Conservation (phyloP, 1,140 invertebrate genomes). For the Cydia splendana region DNA sequence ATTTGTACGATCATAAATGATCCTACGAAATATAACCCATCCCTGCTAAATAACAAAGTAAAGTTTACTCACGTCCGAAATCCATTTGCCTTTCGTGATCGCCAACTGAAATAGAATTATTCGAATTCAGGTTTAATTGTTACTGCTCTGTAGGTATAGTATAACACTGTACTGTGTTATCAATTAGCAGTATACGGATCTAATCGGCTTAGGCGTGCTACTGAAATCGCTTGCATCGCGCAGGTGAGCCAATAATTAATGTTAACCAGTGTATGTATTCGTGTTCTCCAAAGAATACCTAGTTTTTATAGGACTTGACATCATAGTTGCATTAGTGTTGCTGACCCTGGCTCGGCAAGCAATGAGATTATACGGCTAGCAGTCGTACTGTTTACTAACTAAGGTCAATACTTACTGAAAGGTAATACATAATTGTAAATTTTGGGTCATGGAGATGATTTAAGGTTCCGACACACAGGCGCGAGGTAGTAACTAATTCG, state of each 20-base stretch:
- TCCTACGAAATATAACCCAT: no score
- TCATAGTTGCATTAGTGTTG: no score
- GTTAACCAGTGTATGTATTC: no score
- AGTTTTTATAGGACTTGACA: no score
- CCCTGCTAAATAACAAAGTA: background rate
- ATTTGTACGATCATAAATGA: no score
- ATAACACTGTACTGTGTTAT: background rate
- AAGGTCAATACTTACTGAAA: background rate
- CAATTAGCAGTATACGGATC: slow-evolving; percentile 4
- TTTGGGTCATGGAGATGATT: background rate
- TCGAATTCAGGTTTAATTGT: background rate
- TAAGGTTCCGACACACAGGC: no score
- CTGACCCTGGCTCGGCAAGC: background rate
- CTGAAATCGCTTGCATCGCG: background rate
- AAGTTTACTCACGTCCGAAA: slow-evolving; percentile 8
- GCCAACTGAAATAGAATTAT: slow-evolving; percentile 14
- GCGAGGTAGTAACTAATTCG: background rate
- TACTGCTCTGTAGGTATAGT: background rate
- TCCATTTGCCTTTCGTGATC: slow-evolving; percentile 11
- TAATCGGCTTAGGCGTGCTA: background rate
- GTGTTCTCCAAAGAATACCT: no score
- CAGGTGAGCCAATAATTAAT: background rate
- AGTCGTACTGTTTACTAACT: background rate
- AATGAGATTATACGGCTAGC: background rate
- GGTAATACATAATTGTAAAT: background rate